Evolutionary conservation across 92 coral and sea anemone genomes (phyloP).

Genomic region (Pocillopora meandrina): DNA sequence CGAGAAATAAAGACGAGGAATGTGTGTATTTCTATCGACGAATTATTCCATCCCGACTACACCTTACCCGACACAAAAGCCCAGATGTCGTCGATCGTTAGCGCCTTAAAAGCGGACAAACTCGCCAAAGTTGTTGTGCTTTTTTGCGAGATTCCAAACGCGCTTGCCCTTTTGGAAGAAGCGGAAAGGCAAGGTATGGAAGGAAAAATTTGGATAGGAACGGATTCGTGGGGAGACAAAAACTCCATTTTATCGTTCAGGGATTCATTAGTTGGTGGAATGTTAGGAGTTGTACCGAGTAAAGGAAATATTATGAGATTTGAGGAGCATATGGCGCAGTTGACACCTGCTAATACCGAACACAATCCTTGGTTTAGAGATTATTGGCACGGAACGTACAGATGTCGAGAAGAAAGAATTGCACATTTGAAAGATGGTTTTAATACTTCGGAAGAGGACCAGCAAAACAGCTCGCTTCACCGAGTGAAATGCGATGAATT

Average conservation of each 20-base stretch:
- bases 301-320: constrained; percentile 65
- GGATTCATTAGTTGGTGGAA: constrained; percentile 77
- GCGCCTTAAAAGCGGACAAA: constrained; percentile 69
- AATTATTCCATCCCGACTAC: constrained; percentile 83
- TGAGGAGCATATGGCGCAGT: constrained; percentile 65
- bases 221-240: constrained; percentile 97
- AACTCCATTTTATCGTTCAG: constrained; percentile 57
- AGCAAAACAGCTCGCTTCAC: constrained; percentile 2
- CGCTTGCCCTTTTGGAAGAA: constrained; percentile 78
- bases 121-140: constrained; percentile 79
- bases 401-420: constrained; percentile 36
- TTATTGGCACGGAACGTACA: constrained; percentile 78
- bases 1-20: constrained; percentile 74
- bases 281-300: constrained; percentile 88
- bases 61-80: constrained; percentile 67
- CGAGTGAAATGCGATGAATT: constrained; percentile 9
- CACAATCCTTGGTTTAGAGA: constrained; percentile 92
- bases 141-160: constrained; percentile 89
- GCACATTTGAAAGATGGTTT: not conserved
- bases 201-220: constrained; percentile 93
- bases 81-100: constrained; percentile 68
- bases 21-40: constrained; percentile 87
- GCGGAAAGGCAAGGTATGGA: constrained; percentile 81
- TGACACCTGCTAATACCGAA: constrained; percentile 62
- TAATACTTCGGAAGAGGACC: not conserved